Evolutionary conservation across 92 coral and sea anemone species (phyloP).

Genomic region (Nematostella vectensis): DNA sequence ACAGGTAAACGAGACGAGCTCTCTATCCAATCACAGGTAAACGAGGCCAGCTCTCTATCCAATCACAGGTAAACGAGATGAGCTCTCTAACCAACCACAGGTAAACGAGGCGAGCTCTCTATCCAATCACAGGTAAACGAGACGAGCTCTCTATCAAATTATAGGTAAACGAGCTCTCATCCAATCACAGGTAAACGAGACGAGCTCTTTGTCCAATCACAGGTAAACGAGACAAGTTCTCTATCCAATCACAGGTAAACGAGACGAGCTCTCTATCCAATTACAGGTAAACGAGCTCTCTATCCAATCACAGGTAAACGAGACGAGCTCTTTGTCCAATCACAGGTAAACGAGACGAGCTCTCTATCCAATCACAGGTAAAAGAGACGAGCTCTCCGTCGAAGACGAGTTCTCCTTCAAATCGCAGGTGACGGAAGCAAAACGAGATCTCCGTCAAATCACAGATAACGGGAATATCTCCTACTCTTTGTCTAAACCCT

Average conservation of each 20-base stretch:
- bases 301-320: conserved; percentile 63
- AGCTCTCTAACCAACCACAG: conserved; percentile 64
- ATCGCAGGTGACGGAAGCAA: conserved; percentile 57
- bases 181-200: conserved; percentile 55
- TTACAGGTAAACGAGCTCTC: conserved; percentile 85
- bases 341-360: no score
- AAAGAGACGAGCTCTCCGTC: no score
- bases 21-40: conserved; percentile 67
- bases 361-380: no score
- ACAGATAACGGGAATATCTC: no score
- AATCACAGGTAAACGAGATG: conserved; percentile 56
- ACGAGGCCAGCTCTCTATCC: no score
- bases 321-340: conserved; percentile 49
- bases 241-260: conserved; percentile 63
- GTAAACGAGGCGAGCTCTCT: no score
- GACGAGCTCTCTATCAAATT: conserved; percentile 57
- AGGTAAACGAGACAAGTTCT: no score
- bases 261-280: conserved; percentile 49
- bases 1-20: conserved; percentile 58
- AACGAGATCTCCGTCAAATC: conserved; percentile 57
- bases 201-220: conserved; percentile 61
- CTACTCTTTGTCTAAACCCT: no score
- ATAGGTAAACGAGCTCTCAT: no score
- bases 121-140: conserved; percentile 59
- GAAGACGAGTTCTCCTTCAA: no score